Evolutionary conservation across 2,888 invertebrate species (phyloP).

Genomic region (Drosophila mercatorum): DNA sequence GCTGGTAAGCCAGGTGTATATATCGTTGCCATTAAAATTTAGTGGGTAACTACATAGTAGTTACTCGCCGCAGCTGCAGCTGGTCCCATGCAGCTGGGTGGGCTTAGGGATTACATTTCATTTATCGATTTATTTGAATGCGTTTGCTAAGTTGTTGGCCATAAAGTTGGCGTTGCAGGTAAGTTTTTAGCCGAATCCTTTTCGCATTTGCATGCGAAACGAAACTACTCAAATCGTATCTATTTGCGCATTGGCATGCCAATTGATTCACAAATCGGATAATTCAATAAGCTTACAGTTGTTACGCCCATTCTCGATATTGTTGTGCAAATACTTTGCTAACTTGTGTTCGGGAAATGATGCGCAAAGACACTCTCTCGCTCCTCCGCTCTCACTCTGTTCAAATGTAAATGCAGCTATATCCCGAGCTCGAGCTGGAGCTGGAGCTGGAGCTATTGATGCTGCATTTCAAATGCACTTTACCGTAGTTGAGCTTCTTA

Average conservation of each 20-base stretch:
- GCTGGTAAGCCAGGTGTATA: neutral
- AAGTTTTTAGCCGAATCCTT: slow-evolving; percentile 61
- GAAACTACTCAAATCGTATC: slow-evolving; percentile 43
- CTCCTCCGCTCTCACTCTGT: neutral
- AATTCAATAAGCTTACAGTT: slow-evolving; percentile 67
- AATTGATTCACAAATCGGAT: slow-evolving; percentile 70
- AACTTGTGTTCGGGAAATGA: slow-evolving; percentile 50
- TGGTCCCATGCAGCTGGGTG: slow-evolving; percentile 12
- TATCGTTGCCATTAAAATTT: slow-evolving; percentile 43
- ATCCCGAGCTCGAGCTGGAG: neutral
- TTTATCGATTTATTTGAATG: slow-evolving; percentile 71
- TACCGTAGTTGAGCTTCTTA: slow-evolving; percentile 12
- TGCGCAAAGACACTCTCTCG: slow-evolving; percentile 25
- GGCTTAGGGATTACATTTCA: slow-evolving; percentile 69
- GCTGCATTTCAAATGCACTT: slow-evolving; percentile 14
- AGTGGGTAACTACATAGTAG: slow-evolving; percentile 35
- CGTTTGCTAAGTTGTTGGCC: slow-evolving; percentile 51
- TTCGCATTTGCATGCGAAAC: slow-evolving; percentile 62
- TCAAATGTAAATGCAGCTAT: slow-evolving; percentile 16
- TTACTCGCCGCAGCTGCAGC: slow-evolving; percentile 14
- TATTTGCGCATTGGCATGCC: slow-evolving; percentile 64
- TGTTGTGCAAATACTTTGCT: slow-evolving; percentile 15
- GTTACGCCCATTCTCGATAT: slow-evolving; percentile 10
- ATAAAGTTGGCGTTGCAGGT: slow-evolving; percentile 53
- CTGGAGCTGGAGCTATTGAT: slow-evolving; percentile 7